Base-by-base conservation (phyloP, 2,113 vertebrate species). In the Sinocyclocheilus anshuiensis region DNA sequence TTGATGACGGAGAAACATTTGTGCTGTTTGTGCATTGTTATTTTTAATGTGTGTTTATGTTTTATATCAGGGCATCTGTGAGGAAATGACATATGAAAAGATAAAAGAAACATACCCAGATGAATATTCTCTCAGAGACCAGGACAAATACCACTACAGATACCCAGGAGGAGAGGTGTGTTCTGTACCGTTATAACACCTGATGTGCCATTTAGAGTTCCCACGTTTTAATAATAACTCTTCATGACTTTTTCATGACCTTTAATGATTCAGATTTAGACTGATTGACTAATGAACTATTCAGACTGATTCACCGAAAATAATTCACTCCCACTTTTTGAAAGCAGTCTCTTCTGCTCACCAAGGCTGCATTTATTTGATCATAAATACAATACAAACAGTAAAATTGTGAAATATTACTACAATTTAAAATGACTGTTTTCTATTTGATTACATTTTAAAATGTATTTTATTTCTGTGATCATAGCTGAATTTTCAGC, bases 141-240 rank as follows among this genome's bases (percentile, higher is more conserved):
- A 97, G 90, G 97, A 99, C 89, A 99, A 99, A 67, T 99, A 97
- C 11, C 95, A 97, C 12, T 99, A 99, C 88, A 97, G 98, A 15
- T 99, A 99, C 7, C 97, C 97, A 65, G 97, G 98, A 83, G 98
- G 98, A 90, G 98, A 99, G 96, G 98, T 74, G 2, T 22, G 36
- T 29, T 9, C 65, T 65, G n/a, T 67, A 67, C 65, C 1, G 29
- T 33, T 69, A 33, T 69, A 6, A 29, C 12, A 26, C n/a, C 55
- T 57, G 55, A 20, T 20, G 18, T 1, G 18, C 55, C 16, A 22
- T 57, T 57, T 20, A 57, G 18, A 57, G 4, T 53, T 53, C 50
- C 50, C 50, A 53, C 15, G 4, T 53, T 53, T 45, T 10, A 45
- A 45, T 53, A 53, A 50, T 50, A 50, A 53, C 18, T 20, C 7